Conservation (phyloP, 2,888 invertebrate genomes). For the Leucania comma region DNA sequence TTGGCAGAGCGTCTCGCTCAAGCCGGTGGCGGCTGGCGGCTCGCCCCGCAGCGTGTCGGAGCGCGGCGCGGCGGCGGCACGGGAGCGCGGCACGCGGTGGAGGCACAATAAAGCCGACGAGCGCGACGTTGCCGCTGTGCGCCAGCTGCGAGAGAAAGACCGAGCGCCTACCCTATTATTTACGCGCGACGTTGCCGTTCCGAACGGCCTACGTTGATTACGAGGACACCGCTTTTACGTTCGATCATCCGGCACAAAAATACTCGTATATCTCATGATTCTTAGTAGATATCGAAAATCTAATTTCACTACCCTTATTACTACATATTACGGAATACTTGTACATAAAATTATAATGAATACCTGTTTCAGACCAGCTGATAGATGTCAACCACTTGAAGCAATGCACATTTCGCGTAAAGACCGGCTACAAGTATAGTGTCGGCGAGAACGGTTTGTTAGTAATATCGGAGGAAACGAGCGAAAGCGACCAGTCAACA, state of each 20-base stretch:
- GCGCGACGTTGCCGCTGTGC: constrained; percentile 88
- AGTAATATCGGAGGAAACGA: constrained; percentile 75
- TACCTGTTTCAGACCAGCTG: constrained; percentile 74
- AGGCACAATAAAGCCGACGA: constrained; percentile 76
- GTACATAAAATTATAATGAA: constrained; percentile 47
- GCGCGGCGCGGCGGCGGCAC: constrained; percentile 61
- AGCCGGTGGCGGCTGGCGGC: constrained; percentile 71
- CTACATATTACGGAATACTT: constrained; percentile 44
- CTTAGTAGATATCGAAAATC: constrained; percentile 63
- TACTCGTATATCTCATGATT: constrained; percentile 73
- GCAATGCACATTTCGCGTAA: constrained; percentile 55
- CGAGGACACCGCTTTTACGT: constrained; percentile 91
- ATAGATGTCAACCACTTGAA: constrained; percentile 44
- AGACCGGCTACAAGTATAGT: constrained; percentile 58
- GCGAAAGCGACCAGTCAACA: constrained; percentile 85
- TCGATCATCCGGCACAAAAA: constrained; percentile 86
- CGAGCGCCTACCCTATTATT: constrained; percentile 90
- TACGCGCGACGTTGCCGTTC: constrained; percentile 89
- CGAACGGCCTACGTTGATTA: constrained; percentile 90
- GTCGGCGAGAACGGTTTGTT: constrained; percentile 64
- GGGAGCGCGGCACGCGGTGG: constrained; percentile 72
- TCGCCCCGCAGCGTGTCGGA: constrained; percentile 18
- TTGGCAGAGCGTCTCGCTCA: constrained; percentile 78
- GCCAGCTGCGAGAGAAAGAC: constrained; percentile 91
- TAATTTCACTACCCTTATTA: constrained; percentile 55